These are phyloP conservation scores for Elegia similella DNA, from an alignment of 2,888 invertebrate genomes.

Conservation along the genomic window DNA sequence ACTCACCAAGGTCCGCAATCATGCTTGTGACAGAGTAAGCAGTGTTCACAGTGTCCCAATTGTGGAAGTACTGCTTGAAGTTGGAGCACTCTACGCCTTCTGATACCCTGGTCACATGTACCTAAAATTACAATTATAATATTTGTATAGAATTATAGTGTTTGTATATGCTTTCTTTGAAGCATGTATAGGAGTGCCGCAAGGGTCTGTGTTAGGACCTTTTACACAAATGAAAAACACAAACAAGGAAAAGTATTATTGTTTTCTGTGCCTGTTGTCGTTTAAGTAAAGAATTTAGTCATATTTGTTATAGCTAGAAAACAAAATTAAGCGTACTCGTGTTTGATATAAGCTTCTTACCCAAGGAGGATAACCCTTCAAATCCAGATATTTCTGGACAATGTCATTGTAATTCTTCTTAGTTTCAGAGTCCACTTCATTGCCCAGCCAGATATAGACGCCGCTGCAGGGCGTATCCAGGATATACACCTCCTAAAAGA, in stretches of 20 bases:
- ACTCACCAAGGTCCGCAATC: slow-evolving; percentile 53
- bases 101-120: slow-evolving; percentile 87
- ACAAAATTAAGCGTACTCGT: no score
- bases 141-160: background rate
- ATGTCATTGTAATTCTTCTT: slow-evolving; percentile 86
- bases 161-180: no score
- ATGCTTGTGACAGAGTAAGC: slow-evolving; percentile 47
- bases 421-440: slow-evolving; percentile 82
- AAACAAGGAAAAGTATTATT: no score
- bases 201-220: background rate
- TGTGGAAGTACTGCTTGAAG: slow-evolving; percentile 93
- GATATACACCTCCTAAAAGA: slow-evolving; percentile 87
- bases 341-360: slow-evolving; percentile 67
- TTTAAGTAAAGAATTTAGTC: no score
- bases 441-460: slow-evolving; percentile 92
- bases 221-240: no score
- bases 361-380: slow-evolving; percentile 88
- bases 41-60: slow-evolving; percentile 83
- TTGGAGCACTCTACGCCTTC: slow-evolving; percentile 90
- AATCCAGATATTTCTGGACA: slow-evolving; percentile 83
- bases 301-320: no score
- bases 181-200: background rate
- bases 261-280: no score
- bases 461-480: slow-evolving; percentile 89
- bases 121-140: slow-evolving; percentile 46